Conservation (phyloP, 2,797 vertebrate species). For the Pipistrellus pipistrellus region DNA sequence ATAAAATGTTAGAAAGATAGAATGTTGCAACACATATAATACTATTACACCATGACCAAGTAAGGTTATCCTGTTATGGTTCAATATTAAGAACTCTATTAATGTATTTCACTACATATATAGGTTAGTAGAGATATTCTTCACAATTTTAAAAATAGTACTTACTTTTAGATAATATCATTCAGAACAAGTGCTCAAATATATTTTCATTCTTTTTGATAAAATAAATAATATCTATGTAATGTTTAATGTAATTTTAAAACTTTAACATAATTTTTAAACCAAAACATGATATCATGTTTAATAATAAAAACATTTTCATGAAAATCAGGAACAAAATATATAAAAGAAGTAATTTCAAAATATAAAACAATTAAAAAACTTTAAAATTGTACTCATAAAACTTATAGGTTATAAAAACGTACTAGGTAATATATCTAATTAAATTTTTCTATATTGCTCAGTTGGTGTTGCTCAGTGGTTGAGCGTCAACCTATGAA, state of each 20-base stretch:
- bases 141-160: neutral
- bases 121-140: neutral
- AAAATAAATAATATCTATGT: neutral
- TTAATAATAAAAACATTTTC: neutral
- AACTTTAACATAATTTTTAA: neutral
- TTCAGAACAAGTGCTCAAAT: neutral
- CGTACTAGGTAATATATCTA: neutral
- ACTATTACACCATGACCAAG: neutral
- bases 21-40: neutral
- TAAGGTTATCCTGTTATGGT: neutral
- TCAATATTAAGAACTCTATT: neutral
- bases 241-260: neutral
- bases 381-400: neutral
- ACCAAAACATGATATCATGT: neutral
- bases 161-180: neutral
- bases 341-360: neutral
- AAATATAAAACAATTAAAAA: neutral
- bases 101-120: neutral
- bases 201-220: neutral
- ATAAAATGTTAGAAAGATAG: neutral
- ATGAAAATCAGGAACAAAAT: neutral
- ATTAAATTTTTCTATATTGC: neutral
- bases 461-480: too few species aligned
- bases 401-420: neutral
- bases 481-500: too few species aligned